Conservation (phyloP, 1,140 invertebrate species). For the Drosophila pandora region DNA sequence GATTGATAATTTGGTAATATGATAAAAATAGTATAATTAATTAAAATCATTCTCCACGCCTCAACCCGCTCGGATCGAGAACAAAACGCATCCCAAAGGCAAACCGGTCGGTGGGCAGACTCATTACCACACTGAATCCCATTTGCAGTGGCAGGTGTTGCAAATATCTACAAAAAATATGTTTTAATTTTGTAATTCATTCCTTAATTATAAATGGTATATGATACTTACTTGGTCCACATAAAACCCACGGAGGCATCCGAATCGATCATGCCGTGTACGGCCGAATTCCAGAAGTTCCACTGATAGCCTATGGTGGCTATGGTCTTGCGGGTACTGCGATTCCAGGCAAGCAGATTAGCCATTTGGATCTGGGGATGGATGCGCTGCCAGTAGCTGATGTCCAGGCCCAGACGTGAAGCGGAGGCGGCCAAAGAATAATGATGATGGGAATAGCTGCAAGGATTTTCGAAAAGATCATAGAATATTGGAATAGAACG, state of each 20-base stretch:
- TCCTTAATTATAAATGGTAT: not conserved
- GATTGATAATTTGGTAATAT: conserved; percentile 55
- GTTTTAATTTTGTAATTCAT: not conserved
- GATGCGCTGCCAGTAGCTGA: conserved; percentile 81
- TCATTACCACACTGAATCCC: conserved; percentile 75
- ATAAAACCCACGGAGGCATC: conserved; percentile 78
- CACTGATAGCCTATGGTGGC: conserved; percentile 77
- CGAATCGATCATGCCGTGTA: conserved; percentile 76
- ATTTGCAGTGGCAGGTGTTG: conserved; percentile 59
- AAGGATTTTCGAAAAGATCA: not conserved
- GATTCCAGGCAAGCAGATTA: conserved; percentile 73
- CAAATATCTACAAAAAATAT: conserved; percentile 46
- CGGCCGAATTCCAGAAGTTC: conserved; percentile 72
- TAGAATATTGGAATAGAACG: not conserved
- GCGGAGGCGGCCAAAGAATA: conserved; percentile 67
- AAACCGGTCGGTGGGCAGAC: conserved; percentile 71
- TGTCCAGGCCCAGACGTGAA: conserved; percentile 68
- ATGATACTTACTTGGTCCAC: conserved; percentile 64
- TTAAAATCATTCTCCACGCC: conserved; percentile 49
- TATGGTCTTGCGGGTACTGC: conserved; percentile 68
- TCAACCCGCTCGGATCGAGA: conserved; percentile 71
- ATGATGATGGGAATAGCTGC: conserved; percentile 61
- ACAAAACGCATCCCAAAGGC: conserved; percentile 73
- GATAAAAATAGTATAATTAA: conserved; percentile 30
- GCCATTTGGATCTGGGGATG: conserved; percentile 79